Base-by-base conservation (phyloP, 2,113 vertebrate genomes). In the Lates calcarifer region DNA sequence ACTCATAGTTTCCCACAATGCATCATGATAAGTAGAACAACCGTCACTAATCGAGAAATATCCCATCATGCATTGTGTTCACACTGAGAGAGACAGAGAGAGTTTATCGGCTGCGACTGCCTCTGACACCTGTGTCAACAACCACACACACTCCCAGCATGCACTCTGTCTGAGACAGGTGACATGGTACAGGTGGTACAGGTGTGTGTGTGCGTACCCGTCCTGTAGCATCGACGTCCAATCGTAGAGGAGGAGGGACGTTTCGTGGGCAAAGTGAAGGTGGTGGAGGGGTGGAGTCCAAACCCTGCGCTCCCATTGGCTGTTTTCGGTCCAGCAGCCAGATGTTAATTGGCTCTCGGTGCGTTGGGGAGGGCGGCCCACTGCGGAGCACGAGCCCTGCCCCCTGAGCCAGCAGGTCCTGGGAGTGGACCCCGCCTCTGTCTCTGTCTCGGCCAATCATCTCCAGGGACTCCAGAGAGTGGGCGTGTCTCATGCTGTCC, bases 381-480 rank as follows among this genome's bases (percentile, higher is more conserved):
- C 92, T 93, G 56, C 33, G 60, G 11, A 74, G 43, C 0, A 65
- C 28, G 2, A 55, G 66, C 31, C 35, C 84, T 43, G 28, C n/a
- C 45, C 39, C 57, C 18, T 80, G 84, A 39, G 63, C 33, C 51
- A 89, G 68, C 29, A 88, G 60, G 22, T 87, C 89, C 56, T 93
- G 91, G 0, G 91, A 94, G 8, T 70, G 15, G 81, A 74, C 84
- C n/a, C 87, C 83, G 0, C 73, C 86, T 55, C 79, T 79, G 1
- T 70, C 74, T 0, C 31, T 77, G 49, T 85, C 90, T 24, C 89
- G 51, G 15, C 93, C 93, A 61, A 95, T 92, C 17, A 91, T 88
- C 73, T 95, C 93, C 66, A 95, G 74, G 4, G 97, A 97, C 82
- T 97, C 97, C 89, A 97, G 83, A 0, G 97, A 97, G 81, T 96